phyloP scores from a whole-genome alignment of 2,888 invertebrate genomes.

The Atherix ibis region DNA sequence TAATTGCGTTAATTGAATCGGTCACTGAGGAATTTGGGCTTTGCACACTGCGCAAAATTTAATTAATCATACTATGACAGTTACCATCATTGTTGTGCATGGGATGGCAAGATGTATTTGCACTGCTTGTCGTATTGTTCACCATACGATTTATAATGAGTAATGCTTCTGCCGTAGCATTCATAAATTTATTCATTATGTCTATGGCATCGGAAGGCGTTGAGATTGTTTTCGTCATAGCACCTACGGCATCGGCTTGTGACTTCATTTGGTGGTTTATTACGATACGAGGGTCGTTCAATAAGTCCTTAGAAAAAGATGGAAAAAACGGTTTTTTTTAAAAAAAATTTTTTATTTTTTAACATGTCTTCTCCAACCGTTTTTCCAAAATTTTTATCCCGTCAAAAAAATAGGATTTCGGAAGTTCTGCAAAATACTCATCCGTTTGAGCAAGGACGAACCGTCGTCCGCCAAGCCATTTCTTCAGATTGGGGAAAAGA shows the following conservation, averaged over 20 bases:
- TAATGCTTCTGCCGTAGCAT: conserved; percentile 30
- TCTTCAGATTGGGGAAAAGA: too few species aligned
- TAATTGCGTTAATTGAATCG: too few species aligned
- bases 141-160: conserved; percentile 29
- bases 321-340: too few species aligned
- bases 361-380: too few species aligned
- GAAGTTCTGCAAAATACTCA: too few species aligned
- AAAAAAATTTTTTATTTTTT: too few species aligned
- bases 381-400: too few species aligned
- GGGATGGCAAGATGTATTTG: background rate
- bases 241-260: conserved; percentile 24
- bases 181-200: conserved; percentile 33
- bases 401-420: too few species aligned
- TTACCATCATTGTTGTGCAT: background rate
- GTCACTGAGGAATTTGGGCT: background rate
- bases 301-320: too few species aligned
- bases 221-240: conserved; percentile 26
- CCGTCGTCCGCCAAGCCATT: too few species aligned
- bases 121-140: background rate
- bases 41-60: conserved; percentile 9
- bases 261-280: conserved; percentile 29
- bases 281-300: too few species aligned
- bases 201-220: conserved; percentile 29
- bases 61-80: conserved; percentile 11
- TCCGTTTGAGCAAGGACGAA: too few species aligned